A percentile compares a stretch with the other conserved stretches of the same genome.
phyloP scores from a whole-genome alignment of 2,797 vertebrate species.

The Phataginus tetradactyla region DNA sequence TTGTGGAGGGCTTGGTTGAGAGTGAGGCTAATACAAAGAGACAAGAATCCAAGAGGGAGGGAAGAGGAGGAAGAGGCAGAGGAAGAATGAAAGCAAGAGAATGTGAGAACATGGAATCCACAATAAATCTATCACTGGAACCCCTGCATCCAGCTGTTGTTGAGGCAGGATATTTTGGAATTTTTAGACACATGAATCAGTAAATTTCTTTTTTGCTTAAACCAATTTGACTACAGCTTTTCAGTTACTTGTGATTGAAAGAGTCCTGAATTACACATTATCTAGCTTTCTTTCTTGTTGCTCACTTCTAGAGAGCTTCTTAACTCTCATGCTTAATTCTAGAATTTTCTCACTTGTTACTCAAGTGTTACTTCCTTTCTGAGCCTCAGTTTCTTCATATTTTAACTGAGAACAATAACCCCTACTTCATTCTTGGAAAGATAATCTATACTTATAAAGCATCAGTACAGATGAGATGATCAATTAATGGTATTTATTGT shows the following conservation, averaged over 20 bases:
- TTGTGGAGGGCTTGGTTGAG: neutral
- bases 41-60: neutral
- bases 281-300: neutral
- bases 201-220: conserved; percentile 34
- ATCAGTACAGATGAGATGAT: neutral
- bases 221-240: neutral
- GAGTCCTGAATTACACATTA: neutral
- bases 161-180: conserved; percentile 40
- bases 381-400: neutral
- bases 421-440: conserved; percentile 1
- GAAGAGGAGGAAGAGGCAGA: neutral
- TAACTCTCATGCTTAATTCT: neutral
- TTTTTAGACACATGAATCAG: neutral
- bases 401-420: neutral
- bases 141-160: neutral
- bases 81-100: neutral
- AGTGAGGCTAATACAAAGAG: neutral
- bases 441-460: neutral
- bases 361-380: neutral
- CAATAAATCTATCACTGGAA: neutral
- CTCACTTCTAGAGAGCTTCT: neutral
- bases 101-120: neutral
- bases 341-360: neutral
- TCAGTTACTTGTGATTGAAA: neutral
- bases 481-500: neutral